phyloP scores from a whole-genome alignment of 2,113 vertebrate genomes.

The Kobus ellipsiprymnus region DNA sequence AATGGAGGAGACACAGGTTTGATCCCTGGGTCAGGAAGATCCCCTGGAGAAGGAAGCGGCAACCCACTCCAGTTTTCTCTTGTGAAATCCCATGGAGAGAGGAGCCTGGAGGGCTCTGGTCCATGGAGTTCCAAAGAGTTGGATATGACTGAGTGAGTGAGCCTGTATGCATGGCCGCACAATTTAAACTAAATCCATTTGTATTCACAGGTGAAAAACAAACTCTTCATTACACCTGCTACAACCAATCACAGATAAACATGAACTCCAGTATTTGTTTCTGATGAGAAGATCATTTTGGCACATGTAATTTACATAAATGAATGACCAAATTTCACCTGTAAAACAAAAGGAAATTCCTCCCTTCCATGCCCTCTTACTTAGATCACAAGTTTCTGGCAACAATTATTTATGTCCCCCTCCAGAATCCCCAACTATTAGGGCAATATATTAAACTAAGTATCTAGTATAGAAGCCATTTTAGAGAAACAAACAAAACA shows the following conservation, averaged over 20 bases:
- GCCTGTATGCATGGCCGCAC: background rate
- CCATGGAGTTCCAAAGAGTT: background rate
- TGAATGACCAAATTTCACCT: slow-evolving; percentile 14
- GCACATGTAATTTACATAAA: background rate
- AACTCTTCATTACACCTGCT: background rate
- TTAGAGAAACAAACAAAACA: background rate
- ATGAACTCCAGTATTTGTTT: slow-evolving; percentile 26
- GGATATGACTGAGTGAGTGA: background rate
- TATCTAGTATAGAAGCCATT: background rate
- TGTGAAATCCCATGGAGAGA: background rate
- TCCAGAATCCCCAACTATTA: background rate
- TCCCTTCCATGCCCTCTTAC: background rate
- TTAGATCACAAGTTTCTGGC: background rate
- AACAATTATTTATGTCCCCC: background rate
- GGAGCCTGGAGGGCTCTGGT: background rate
- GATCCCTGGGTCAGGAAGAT: background rate
- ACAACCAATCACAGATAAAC: background rate
- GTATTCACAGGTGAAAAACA: background rate
- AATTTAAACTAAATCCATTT: slow-evolving; percentile 28
- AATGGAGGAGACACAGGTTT: background rate
- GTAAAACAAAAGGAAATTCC: slow-evolving; percentile 29
- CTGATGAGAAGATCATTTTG: slow-evolving; percentile 23
- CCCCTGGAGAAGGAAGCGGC: background rate
- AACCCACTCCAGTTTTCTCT: background rate
- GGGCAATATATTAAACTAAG: background rate